phyloP scores from a whole-genome alignment of 2,888 invertebrate genomes.

The Chaitophorus viminalis region DNA sequence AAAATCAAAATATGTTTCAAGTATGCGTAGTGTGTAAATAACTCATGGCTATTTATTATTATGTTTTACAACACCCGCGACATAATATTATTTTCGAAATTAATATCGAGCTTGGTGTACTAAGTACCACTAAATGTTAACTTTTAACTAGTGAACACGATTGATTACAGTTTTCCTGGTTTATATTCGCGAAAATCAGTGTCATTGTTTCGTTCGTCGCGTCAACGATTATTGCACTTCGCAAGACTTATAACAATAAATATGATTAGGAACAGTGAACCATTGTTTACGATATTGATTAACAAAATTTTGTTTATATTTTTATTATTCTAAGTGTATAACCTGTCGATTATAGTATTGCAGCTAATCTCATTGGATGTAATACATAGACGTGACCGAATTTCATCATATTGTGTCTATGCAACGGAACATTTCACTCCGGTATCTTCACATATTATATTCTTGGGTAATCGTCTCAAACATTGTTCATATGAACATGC shows the following conservation, averaged over 20 bases:
- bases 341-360: conserved; percentile 15
- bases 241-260: not conserved
- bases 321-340: not conserved
- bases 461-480: not conserved
- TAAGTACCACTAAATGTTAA: too few relatives aligned
- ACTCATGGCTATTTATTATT: conserved; percentile 29
- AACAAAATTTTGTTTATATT: not conserved
- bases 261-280: not conserved
- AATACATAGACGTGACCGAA: conserved; percentile 10
- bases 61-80: not conserved
- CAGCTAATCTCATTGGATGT: conserved; percentile 12
- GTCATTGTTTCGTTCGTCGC: not conserved
- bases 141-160: not conserved
- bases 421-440: not conserved
- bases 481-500: not conserved
- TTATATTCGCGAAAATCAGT: not conserved
- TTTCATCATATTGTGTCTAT: conserved; percentile 9
- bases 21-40: conserved; percentile 28
- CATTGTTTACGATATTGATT: not conserved
- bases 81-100: not conserved
- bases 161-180: not conserved
- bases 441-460: not conserved
- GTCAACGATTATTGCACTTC: not conserved
- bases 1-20: conserved; percentile 11
- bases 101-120: not conserved